Conservation (phyloP, 1,140 invertebrate species). For the Dreissena polymorpha region DNA sequence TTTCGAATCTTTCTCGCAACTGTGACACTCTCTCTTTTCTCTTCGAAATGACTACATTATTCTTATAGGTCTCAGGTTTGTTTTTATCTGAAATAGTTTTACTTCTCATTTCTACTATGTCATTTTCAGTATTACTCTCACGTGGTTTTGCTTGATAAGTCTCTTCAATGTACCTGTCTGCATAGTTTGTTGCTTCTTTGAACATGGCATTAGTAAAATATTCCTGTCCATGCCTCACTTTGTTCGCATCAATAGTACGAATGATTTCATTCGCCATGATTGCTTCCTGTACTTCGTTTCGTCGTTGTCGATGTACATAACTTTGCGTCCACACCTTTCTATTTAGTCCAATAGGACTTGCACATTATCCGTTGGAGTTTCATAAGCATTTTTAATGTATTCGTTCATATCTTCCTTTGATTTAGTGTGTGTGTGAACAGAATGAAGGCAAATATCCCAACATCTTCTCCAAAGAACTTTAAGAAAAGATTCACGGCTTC, state of each 20-base stretch:
- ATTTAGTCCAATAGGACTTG: not conserved
- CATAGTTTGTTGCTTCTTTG: constrained; percentile 1
- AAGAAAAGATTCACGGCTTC: not conserved
- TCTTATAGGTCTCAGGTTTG: too few species aligned
- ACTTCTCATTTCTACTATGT: too few species aligned
- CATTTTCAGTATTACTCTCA: too few species aligned
- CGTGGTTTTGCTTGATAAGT: too few species aligned
- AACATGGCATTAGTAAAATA: not conserved
- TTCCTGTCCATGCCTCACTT: not conserved
- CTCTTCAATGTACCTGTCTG: not conserved
- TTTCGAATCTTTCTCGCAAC: too few species aligned
- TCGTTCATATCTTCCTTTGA: not conserved
- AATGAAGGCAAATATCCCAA: not conserved
- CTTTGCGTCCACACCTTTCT: not conserved
- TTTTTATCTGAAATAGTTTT: too few species aligned
- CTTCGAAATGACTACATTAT: too few species aligned
- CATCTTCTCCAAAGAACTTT: not conserved
- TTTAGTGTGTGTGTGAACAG: not conserved
- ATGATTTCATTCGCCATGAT: not conserved
- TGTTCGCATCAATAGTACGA: not conserved
- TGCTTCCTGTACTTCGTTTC: not conserved
- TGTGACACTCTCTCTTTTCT: too few species aligned
- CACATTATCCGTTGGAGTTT: not conserved
- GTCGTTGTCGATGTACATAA: not conserved
- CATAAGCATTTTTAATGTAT: not conserved